Evolutionary conservation across 2,888 invertebrate species (phyloP).

Genomic region (Amphipoea lucens): DNA sequence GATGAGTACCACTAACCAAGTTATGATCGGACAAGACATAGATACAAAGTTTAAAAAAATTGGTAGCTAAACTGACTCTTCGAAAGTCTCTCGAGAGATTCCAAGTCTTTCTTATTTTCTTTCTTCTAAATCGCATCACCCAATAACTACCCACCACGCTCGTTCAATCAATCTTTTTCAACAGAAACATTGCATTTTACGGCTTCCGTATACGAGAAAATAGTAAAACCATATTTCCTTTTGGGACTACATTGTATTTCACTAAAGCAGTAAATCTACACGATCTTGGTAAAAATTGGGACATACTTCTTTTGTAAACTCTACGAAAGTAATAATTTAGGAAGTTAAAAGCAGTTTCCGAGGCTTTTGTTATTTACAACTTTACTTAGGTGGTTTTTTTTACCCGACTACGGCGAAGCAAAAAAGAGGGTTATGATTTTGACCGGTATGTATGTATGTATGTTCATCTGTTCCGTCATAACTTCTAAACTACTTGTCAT

Average conservation of each 20-base stretch:
- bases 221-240: not conserved
- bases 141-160: not conserved
- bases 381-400: not conserved
- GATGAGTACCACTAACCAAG: no score
- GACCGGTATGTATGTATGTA: no score
- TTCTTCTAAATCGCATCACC: not conserved
- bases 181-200: not conserved
- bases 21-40: no score
- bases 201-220: not conserved
- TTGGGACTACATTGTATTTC: not conserved
- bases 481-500: no score
- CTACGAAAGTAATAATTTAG: constrained; percentile 22
- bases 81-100: not conserved
- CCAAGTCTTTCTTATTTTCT: not conserved
- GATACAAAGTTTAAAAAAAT: not conserved
- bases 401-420: no score
- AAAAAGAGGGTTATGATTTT: no score
- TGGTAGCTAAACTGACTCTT: not conserved
- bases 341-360: not conserved
- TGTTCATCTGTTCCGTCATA: no score
- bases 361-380: constrained; percentile 5
- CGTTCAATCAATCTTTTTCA: not conserved
- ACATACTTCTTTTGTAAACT: constrained; percentile 4
- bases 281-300: constrained; percentile 1
- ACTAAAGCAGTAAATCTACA: not conserved